Percentiles rank a stretch among this genome's conserved stretches.
Evolutionary conservation across 2,113 vertebrate genomes (phyloP).

Genomic region (Orientallactaga bullata): DNA sequence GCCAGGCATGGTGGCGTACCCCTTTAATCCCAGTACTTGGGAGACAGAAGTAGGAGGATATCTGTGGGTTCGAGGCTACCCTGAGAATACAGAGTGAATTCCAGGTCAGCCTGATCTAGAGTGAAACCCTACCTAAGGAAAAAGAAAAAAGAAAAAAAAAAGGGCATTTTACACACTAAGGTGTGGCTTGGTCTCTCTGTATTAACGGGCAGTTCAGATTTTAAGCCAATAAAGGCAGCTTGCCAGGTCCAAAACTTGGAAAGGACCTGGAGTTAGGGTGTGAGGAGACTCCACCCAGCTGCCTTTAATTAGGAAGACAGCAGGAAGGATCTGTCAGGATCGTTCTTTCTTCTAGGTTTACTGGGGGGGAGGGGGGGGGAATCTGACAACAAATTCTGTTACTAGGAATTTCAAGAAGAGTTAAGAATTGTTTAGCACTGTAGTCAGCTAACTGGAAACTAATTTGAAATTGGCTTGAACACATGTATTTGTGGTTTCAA

Average conservation of each 20-base stretch:
- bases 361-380: conserved; percentile 48
- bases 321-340: conserved; percentile 36
- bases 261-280: conserved; percentile 47
- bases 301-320: conserved; percentile 65
- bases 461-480: conserved; percentile 47
- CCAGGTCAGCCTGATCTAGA: too few species aligned
- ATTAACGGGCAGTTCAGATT: neutral
- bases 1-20: too few species aligned
- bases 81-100: too few species aligned
- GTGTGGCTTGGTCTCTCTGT: conserved; percentile 5
- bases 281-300: conserved; percentile 36
- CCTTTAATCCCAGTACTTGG: too few species aligned
- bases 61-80: too few species aligned
- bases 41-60: too few species aligned
- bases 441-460: conserved; percentile 9
- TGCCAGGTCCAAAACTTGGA: conserved; percentile 41
- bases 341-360: conserved; percentile 62
- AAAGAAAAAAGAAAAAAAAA: too few species aligned
- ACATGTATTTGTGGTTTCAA: conserved; percentile 57
- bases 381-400: conserved; percentile 36
- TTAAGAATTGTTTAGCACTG: conserved; percentile 61
- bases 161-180: conserved; percentile 23
- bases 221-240: conserved; percentile 40
- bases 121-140: too few species aligned
- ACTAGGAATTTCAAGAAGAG: conserved; percentile 59